phyloP scores from a whole-genome alignment of 2,797 vertebrate genomes.

The Luscinia megarhynchos region DNA sequence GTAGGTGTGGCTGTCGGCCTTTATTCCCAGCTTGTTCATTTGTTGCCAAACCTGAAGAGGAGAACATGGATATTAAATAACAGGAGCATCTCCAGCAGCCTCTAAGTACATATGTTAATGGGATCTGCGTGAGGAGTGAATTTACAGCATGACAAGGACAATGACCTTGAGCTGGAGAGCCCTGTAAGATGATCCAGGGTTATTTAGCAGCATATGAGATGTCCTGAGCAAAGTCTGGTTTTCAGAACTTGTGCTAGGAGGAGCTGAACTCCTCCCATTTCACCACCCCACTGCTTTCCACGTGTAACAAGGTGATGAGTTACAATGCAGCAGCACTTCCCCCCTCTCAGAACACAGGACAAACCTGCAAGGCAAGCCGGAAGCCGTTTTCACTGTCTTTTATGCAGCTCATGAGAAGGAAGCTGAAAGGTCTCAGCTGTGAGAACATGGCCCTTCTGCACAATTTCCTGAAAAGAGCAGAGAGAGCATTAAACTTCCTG shows the following conservation, averaged over 20 bases:
- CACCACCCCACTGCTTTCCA: not conserved
- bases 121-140: not conserved
- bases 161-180: not conserved
- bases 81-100: not conserved
- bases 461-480: constrained; percentile 84
- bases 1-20: constrained; percentile 82
- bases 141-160: not conserved
- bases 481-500: not conserved
- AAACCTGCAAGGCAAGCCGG: constrained; percentile 88
- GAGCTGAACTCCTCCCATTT: not conserved
- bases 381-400: constrained; percentile 88
- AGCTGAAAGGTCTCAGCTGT: constrained; percentile 91
- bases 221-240: not conserved
- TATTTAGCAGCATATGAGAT: rapidly evolving
- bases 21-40: constrained; percentile 86
- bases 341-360: not conserved
- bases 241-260: not conserved
- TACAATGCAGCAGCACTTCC: not conserved
- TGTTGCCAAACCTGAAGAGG: constrained; percentile 90
- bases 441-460: constrained; percentile 82
- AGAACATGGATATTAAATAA: not conserved
- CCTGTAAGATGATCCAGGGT: not conserved
- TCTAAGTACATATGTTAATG: not conserved
- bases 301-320: not conserved
- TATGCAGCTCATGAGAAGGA: constrained; percentile 90